Conservation (phyloP, 2,888 invertebrate genomes). For the Pimpla rufipes region DNA sequence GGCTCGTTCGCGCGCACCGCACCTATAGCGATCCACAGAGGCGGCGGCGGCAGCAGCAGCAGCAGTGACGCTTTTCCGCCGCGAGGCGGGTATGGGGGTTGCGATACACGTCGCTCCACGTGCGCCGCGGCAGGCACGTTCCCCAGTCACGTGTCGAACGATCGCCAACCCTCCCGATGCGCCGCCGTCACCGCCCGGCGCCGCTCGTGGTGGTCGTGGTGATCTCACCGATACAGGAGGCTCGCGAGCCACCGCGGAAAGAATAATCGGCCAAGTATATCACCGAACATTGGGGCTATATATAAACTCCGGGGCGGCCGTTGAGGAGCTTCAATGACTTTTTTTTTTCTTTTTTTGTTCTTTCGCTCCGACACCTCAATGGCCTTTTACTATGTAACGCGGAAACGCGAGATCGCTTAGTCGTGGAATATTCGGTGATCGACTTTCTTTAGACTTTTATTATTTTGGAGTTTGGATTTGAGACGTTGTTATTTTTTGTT, state of each 20-base stretch:
- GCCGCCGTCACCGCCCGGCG: too few species aligned
- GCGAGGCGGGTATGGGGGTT: conserved; percentile 70
- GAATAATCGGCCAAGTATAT: conserved; percentile 14
- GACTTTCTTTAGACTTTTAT: background rate
- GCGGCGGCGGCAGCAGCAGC: background rate
- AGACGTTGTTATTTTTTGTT: too few species aligned
- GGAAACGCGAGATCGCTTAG: too few species aligned
- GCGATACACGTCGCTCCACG: conserved; percentile 78
- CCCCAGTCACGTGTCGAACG: conserved; percentile 80
- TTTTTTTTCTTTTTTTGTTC: too few species aligned
- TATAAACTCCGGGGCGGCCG: background rate
- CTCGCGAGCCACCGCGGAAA: too few species aligned
- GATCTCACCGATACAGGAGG: background rate
- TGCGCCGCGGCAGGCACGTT: conserved; percentile 83
- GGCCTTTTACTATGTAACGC: background rate
- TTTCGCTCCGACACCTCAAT: background rate
- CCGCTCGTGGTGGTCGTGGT: background rate
- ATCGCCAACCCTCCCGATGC: conserved; percentile 34
- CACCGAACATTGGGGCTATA: background rate
- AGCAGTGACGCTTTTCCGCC: conserved; percentile 16
- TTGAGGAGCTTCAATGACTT: conserved; percentile 18
- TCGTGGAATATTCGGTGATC: too few species aligned
- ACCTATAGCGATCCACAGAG: conserved; percentile 43
- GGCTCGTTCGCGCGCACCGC: conserved; percentile 30
- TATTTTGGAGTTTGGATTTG: background rate